phyloP scores from a whole-genome alignment of 53 echinoderm and acorn worm species.

The Pentamera pediparva region DNA sequence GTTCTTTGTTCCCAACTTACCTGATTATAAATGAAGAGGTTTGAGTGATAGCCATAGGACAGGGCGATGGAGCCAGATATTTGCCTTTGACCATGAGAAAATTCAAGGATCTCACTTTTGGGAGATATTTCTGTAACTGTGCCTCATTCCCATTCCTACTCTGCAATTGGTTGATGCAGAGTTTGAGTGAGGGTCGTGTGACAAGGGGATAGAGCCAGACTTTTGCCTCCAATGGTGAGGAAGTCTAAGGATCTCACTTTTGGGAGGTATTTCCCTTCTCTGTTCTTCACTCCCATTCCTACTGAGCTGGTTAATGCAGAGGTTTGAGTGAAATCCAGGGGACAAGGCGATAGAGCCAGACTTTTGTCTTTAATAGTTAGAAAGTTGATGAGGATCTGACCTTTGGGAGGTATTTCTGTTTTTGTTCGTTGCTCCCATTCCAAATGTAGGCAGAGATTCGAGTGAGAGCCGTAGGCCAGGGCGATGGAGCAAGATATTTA shows the following conservation, averaged over 20 bases:
- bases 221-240: neutral
- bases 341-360: conserved; percentile 64
- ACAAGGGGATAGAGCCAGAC: conserved; percentile 59
- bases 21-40: no score
- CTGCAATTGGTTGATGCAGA: conserved; percentile 90
- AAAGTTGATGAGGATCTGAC: no score
- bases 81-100: neutral
- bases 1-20: no score
- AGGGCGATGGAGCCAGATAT: neutral
- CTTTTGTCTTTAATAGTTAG: no score
- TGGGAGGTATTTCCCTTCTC: conserved; percentile 84
- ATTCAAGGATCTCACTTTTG: conserved; percentile 53
- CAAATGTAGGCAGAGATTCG: conserved; percentile 86
- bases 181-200: conserved; percentile 90
- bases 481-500: conserved; percentile 61
- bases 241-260: conserved; percentile 45
- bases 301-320: conserved; percentile 86
- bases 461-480: conserved; percentile 82
- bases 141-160: conserved; percentile 77
- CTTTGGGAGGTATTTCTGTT: conserved; percentile 86
- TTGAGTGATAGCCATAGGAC: neutral
- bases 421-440: no score
- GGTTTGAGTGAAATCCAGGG: conserved; percentile 85
- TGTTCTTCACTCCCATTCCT: conserved; percentile 84
- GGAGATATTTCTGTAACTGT: conserved; percentile 85